Percentiles rank a stretch among this genome's conserved stretches.
These are phyloP conservation scores for Coenobita brevimanus DNA, from an alignment of 1,140 invertebrate genomes.

Conservation along the genomic window DNA sequence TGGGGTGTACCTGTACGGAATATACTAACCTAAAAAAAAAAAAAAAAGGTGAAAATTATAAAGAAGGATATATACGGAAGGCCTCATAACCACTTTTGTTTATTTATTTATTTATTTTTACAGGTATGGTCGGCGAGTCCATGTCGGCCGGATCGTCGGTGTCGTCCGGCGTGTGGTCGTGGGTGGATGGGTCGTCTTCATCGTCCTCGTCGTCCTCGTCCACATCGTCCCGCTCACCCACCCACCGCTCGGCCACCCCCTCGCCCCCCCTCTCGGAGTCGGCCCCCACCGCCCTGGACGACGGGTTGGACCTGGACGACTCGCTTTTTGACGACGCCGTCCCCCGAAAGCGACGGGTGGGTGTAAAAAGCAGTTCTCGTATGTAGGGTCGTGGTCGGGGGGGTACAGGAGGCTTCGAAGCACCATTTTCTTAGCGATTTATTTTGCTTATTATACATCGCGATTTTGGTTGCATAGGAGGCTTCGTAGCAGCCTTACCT, in stretches of 20 bases:
- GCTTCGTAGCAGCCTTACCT: too few relatives aligned
- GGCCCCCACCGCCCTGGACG: constrained; percentile 23
- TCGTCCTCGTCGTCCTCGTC: constrained; percentile 46
- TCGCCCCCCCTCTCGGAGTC: constrained; percentile 56
- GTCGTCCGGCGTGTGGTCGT: constrained; percentile 59
- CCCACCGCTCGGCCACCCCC: constrained; percentile 60
- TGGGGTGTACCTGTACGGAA: too few relatives aligned
- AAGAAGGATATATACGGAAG: too few relatives aligned
- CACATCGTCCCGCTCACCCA: constrained; percentile 48
- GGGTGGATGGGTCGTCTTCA: constrained; percentile 45
- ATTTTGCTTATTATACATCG: too few relatives aligned
- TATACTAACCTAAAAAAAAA: too few relatives aligned
- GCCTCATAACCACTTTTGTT: too few relatives aligned
- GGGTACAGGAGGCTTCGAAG: background rate
- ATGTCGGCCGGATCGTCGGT: constrained; percentile 53
- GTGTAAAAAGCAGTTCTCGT: too few relatives aligned
- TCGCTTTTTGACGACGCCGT: constrained; percentile 56
- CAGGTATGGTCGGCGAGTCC: constrained; percentile 48
- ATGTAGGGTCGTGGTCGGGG: background rate
- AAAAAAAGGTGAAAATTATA: too few relatives aligned
- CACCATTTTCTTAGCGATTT: too few relatives aligned
- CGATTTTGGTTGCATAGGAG: too few relatives aligned
- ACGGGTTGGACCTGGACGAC: constrained; percentile 39
- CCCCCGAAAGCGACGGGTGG: constrained; percentile 42
- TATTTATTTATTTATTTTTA: background rate